Evolutionary conservation across 2,113 vertebrate genomes (phyloP).

Genomic region (Carlito syrichta): DNA sequence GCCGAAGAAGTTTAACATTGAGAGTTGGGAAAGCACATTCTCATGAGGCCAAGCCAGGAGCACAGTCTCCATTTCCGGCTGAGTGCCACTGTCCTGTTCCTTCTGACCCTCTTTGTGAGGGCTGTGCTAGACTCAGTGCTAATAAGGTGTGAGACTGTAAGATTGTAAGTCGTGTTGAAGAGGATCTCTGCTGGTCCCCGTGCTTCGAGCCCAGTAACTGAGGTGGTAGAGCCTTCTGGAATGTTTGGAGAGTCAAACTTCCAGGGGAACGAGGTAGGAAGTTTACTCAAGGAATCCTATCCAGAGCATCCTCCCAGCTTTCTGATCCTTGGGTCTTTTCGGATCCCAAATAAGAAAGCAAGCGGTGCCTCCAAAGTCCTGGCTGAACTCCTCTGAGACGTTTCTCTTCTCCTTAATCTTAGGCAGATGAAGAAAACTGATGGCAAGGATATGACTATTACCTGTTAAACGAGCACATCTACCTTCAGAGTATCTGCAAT

Average conservation of each 20-base stretch:
- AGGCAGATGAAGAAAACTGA: not conserved
- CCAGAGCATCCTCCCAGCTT: not conserved
- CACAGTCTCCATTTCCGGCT: not conserved
- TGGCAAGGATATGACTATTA: accelerated
- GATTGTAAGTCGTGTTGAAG: conserved; percentile 62
- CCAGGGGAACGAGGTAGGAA: not conserved
- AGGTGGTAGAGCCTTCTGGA: conserved; percentile 65
- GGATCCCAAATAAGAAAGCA: not conserved
- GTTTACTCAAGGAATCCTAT: not conserved
- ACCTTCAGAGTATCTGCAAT: not conserved
- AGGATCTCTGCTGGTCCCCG: conserved; percentile 64
- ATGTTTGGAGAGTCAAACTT: conserved; percentile 70
- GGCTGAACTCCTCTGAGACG: conserved; percentile 64
- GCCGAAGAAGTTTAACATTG: not conserved
- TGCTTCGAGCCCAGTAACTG: conserved; percentile 55
- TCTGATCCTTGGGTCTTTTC: not conserved
- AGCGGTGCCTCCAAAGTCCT: conserved; percentile 69
- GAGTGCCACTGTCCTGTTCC: accelerated
- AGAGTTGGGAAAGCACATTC: not conserved
- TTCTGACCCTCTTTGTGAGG: accelerated
- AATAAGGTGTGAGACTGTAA: not conserved
- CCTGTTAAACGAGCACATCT: not conserved
- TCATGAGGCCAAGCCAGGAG: accelerated
- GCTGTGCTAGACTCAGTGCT: not conserved
- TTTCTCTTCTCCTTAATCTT: conserved; percentile 48